Evolutionary conservation across 2,797 vertebrate species (phyloP).

Genomic region (Mormyrus hasselquistii): DNA sequence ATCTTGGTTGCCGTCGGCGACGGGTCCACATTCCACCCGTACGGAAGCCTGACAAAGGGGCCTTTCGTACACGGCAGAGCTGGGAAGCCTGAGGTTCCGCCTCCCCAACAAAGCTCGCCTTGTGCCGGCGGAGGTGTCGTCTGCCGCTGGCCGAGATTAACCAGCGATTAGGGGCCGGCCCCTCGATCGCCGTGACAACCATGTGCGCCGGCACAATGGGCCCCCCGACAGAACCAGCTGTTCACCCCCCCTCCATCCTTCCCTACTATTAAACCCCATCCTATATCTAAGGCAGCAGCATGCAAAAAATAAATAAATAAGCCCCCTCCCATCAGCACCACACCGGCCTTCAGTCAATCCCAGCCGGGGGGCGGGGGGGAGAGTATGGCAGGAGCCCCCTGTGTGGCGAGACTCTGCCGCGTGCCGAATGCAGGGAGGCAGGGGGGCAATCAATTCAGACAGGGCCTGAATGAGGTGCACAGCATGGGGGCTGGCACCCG

Average conservation of each 20-base stretch:
- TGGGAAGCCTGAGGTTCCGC: slow-evolving; percentile 40
- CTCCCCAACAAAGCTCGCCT: slow-evolving; percentile 62
- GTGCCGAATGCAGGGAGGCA: slow-evolving; percentile 49
- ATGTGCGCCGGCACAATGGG: slow-evolving; percentile 66
- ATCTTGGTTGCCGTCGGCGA: slow-evolving; percentile 34
- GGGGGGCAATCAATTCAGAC: slow-evolving; percentile 65
- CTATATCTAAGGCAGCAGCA: slow-evolving; percentile 60
- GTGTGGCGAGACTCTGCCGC: slow-evolving; percentile 51
- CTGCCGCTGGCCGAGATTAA: slow-evolving; percentile 67
- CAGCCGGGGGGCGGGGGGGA: slow-evolving; percentile 34
- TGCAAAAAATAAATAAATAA: slow-evolving; percentile 17
- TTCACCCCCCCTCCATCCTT: slow-evolving; percentile 60
- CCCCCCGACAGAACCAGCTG: slow-evolving; percentile 68
- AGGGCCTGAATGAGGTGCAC: slow-evolving; percentile 18
- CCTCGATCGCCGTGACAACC: slow-evolving; percentile 67
- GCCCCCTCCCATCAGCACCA: slow-evolving; percentile 55
- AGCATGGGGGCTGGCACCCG: neutral
- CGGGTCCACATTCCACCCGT: slow-evolving; percentile 35
- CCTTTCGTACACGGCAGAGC: slow-evolving; percentile 40
- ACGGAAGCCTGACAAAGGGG: slow-evolving; percentile 32
- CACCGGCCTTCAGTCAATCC: slow-evolving; percentile 65
- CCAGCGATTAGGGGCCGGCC: slow-evolving; percentile 69
- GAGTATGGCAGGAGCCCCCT: slow-evolving; percentile 53
- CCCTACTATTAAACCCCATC: slow-evolving; percentile 60
- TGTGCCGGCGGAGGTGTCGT: slow-evolving; percentile 65